Conservation (phyloP, 2,113 vertebrate genomes). For the Poeciliopsis retropinna region DNA sequence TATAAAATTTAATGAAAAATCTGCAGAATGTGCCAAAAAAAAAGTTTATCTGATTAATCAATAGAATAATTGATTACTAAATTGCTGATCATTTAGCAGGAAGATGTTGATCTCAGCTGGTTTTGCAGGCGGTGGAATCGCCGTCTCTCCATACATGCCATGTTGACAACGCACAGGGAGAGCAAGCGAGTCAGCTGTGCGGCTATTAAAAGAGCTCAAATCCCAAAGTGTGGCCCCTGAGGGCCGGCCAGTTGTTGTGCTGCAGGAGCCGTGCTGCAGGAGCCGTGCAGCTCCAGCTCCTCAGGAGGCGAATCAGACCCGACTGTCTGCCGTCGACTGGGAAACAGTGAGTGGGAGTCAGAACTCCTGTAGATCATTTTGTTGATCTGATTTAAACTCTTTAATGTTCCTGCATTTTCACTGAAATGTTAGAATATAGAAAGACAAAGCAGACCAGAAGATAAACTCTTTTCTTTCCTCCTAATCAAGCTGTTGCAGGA, state of each 20-base stretch:
- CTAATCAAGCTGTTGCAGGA: not conserved
- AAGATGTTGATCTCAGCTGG: no score
- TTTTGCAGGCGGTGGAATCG: not conserved
- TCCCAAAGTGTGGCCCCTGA: constrained; percentile 47
- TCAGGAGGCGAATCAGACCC: constrained; percentile 28
- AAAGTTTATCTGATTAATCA: no score
- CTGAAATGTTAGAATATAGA: not conserved
- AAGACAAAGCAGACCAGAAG: not conserved
- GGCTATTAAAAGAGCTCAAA: constrained; percentile 80
- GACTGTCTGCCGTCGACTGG: constrained; percentile 8
- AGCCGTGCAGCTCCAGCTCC: constrained; percentile 22
- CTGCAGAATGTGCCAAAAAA: no score
- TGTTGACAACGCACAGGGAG: constrained; percentile 58
- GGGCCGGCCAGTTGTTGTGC: constrained; percentile 23
- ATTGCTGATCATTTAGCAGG: no score
- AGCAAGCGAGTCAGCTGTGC: constrained; percentile 77
- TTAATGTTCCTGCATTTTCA: not conserved
- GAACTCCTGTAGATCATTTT: not conserved
- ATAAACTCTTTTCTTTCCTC: not conserved
- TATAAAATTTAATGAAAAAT: no score
- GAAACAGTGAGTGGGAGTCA: constrained; percentile 35
- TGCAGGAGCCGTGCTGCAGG: constrained; percentile 32
- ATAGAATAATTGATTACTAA: no score
- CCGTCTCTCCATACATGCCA: constrained; percentile 53
- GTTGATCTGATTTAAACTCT: not conserved